These are phyloP conservation scores for Mythimna vitellina DNA, from an alignment of 2,888 invertebrate species.

Conservation along the genomic window DNA sequence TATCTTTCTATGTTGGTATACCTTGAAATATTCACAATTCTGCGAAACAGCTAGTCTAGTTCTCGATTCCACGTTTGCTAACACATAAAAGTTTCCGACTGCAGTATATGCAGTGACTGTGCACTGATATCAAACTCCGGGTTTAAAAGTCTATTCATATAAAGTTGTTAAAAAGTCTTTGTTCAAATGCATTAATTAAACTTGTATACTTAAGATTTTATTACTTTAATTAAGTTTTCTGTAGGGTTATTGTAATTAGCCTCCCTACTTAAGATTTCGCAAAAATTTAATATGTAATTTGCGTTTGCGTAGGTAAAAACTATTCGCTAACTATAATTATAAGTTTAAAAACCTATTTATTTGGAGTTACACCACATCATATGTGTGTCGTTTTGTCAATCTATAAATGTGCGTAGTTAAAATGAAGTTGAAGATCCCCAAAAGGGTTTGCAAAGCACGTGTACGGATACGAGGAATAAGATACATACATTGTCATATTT, in stretches of 20 bases:
- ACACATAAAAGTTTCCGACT: conserved; percentile 13
- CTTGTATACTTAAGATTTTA: background rate
- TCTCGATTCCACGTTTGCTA: conserved; percentile 12
- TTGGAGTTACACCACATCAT: too few species aligned
- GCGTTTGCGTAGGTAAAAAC: too few species aligned
- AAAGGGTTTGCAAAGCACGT: too few species aligned
- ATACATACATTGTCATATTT: too few species aligned
- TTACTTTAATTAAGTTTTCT: background rate
- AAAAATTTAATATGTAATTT: too few species aligned
- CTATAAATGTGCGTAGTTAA: too few species aligned
- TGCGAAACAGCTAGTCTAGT: background rate
- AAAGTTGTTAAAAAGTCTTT: background rate
- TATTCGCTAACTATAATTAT: too few species aligned
- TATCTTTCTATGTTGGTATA: background rate
- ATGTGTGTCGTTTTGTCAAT: too few species aligned
- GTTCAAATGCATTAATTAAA: background rate
- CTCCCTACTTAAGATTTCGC: too few species aligned
- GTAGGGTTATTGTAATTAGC: background rate
- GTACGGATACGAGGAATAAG: too few species aligned
- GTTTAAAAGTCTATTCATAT: background rate
- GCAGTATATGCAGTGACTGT: conserved; percentile 20
- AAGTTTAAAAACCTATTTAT: too few species aligned
- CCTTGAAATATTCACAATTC: conserved; percentile 3
- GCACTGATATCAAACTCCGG: background rate
- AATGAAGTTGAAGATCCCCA: too few species aligned